Percentiles rank a stretch among this genome's conserved stretches.
Evolutionary conservation across 2,113 vertebrate genomes (phyloP).

Genomic region (Pithys albifrons): DNA sequence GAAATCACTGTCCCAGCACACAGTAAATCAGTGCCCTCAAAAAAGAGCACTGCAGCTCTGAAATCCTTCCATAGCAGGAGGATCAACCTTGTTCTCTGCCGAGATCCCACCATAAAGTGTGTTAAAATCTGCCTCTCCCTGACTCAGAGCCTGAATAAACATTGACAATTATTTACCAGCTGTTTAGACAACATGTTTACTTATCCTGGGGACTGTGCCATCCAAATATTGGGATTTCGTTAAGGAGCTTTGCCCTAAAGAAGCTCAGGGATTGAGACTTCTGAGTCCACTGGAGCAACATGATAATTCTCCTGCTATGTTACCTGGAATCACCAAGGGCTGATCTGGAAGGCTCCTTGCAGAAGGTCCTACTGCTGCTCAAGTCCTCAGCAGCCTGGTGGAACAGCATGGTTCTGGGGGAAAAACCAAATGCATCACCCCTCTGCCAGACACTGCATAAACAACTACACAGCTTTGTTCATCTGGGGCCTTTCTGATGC

Average conservation of each 20-base stretch:
- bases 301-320: background rate
- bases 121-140: constrained; percentile 22
- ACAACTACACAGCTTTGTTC: background rate
- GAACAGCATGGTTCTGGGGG: background rate
- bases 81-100: background rate
- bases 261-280: background rate
- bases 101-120: background rate
- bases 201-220: constrained; percentile 29
- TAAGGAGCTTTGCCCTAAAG: constrained; percentile 36
- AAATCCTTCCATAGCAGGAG: background rate
- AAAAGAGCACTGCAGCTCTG: background rate
- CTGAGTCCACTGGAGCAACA: background rate
- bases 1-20: background rate
- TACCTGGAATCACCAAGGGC: background rate
- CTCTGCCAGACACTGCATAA: background rate
- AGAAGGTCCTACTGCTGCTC: background rate
- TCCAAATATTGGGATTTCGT: constrained; percentile 61
- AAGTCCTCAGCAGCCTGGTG: background rate
- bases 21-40: background rate
- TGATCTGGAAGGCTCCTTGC: background rate
- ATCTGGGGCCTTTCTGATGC: background rate
- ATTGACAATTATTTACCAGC: constrained; percentile 52
- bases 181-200: constrained; percentile 50
- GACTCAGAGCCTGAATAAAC: constrained; percentile 41
- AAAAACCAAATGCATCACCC: background rate